phyloP scores from a whole-genome alignment of 2,113 vertebrate species.

The Pyrgilauda ruficollis region DNA sequence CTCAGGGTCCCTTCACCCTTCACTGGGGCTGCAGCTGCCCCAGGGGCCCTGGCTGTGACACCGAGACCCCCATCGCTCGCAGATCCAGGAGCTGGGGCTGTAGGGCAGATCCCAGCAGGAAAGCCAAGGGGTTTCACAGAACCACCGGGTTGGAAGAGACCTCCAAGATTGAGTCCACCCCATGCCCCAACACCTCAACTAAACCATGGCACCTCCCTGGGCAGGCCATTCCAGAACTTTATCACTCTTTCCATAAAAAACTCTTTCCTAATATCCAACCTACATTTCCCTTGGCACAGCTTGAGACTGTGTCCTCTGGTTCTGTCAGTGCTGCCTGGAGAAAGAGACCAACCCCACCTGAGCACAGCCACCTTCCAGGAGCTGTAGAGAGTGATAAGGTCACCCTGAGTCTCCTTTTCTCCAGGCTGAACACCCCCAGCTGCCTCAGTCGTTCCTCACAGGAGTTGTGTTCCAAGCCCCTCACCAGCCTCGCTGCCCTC shows the following conservation, averaged over 20 bases:
- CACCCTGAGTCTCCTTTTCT: not conserved
- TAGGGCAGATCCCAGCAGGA: not conserved
- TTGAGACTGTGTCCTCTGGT: not conserved
- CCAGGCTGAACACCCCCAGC: not conserved
- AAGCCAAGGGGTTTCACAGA: not conserved
- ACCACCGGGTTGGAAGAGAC: not conserved
- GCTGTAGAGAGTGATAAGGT: not conserved
- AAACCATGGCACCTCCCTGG: not conserved
- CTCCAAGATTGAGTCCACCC: not conserved
- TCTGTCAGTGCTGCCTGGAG: not conserved
- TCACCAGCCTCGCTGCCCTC: not conserved
- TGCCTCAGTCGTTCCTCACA: not conserved
- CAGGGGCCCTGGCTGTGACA: not conserved
- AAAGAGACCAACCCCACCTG: not conserved
- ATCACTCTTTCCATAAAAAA: not conserved
- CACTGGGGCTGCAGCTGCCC: not conserved
- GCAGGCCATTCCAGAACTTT: not conserved
- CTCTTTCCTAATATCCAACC: not conserved
- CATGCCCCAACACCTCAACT: not conserved
- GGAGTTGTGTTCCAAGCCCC: not conserved
- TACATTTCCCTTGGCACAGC: not conserved
- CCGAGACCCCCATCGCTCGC: fast-evolving
- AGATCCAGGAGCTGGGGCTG: not conserved
- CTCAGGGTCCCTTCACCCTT: fast-evolving
- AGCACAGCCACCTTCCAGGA: not conserved